phyloP scores from a whole-genome alignment of 2,888 invertebrate genomes.

The Germaria angustata region DNA sequence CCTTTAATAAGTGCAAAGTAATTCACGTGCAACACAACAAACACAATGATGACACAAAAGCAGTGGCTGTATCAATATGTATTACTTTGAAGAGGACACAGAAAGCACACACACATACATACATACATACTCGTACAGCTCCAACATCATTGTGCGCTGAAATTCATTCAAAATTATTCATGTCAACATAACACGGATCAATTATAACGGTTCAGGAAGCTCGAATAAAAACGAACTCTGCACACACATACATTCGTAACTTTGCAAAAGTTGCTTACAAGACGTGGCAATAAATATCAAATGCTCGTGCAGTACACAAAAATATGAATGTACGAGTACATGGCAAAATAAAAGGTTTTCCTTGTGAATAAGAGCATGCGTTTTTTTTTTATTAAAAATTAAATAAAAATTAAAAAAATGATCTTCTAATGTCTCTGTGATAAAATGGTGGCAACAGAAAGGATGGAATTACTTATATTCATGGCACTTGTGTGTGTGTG shows the following conservation, averaged over 20 bases:
- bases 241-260: background rate
- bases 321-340: background rate
- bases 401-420: background rate
- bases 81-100: slow-evolving; percentile 6
- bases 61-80: slow-evolving; percentile 5
- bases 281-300: slow-evolving; percentile 25
- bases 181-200: slow-evolving; percentile 80
- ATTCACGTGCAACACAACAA: slow-evolving; percentile 56
- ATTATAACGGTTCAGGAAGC: slow-evolving; percentile 80
- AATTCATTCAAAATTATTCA: slow-evolving; percentile 79
- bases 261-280: slow-evolving; percentile 31
- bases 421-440: slow-evolving; percentile 39
- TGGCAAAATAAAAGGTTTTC: slow-evolving; percentile 42
- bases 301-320: background rate
- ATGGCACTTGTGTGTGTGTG: background rate
- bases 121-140: too few relatives aligned
- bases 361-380: slow-evolving; percentile 20
- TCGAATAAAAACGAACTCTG: slow-evolving; percentile 71
- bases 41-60: slow-evolving; percentile 33
- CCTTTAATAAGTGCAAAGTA: slow-evolving; percentile 64
- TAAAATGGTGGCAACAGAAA: slow-evolving; percentile 38
- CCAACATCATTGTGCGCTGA: slow-evolving; percentile 31
- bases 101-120: too few relatives aligned
- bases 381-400: slow-evolving; percentile 19
- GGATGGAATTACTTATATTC: slow-evolving; percentile 33